Evolutionary conservation across 1,140 invertebrate species (phyloP).

Genomic region (Drosophila prosaltans): DNA sequence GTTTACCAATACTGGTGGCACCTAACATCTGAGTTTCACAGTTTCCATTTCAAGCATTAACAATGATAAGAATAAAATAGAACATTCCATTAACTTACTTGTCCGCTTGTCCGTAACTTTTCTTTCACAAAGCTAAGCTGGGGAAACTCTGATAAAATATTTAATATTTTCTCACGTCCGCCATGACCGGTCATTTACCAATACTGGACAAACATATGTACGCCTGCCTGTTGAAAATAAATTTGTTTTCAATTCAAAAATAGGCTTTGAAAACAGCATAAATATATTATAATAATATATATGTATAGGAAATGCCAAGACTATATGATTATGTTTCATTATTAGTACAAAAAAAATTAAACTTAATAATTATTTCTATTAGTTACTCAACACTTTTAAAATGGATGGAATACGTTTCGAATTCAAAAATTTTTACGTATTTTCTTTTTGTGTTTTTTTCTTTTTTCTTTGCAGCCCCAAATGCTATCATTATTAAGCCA

Average conservation of each 20-base stretch:
- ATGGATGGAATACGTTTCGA: neutral
- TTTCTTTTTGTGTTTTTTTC: neutral
- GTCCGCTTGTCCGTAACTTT: neutral
- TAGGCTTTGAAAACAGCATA: neutral
- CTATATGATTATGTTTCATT: too few species aligned
- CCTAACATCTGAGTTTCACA: neutral
- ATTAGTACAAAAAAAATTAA: too few species aligned
- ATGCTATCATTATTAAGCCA: slow-evolving; percentile 38
- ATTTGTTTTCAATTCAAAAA: neutral
- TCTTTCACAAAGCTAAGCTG: neutral
- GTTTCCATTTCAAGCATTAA: neutral
- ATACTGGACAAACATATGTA: slow-evolving; percentile 3
- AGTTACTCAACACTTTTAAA: neutral
- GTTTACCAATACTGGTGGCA: slow-evolving; percentile 1
- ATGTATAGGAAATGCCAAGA: too few species aligned
- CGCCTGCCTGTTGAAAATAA: neutral
- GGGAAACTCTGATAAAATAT: neutral
- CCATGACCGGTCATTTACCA: neutral
- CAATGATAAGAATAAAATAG: neutral
- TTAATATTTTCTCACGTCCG: slow-evolving; percentile 1
- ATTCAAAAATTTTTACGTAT: neutral
- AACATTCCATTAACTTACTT: neutral
- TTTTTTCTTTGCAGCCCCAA: neutral
- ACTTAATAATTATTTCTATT: too few species aligned
- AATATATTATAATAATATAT: neutral